These are phyloP conservation scores for Recurvirostra avosetta DNA, from an alignment of 2,113 vertebrate genomes.

Conservation along the genomic window DNA sequence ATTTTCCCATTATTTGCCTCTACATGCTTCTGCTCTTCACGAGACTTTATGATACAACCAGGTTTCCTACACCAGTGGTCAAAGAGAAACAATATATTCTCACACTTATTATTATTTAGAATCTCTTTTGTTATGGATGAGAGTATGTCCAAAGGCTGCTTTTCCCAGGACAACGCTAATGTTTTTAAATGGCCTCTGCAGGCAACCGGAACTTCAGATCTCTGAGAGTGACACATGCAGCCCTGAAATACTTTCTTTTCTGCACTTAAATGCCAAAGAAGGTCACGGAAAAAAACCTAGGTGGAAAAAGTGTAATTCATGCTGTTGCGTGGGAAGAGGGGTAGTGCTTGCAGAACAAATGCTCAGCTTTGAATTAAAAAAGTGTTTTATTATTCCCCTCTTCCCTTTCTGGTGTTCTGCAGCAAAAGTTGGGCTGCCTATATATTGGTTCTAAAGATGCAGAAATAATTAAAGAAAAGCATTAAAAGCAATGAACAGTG, in stretches of 20 bases:
- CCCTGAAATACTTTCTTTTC: slow-evolving; percentile 57
- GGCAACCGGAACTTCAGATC: slow-evolving; percentile 56
- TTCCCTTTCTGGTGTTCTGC: slow-evolving; percentile 32
- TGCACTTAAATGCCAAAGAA: slow-evolving; percentile 50
- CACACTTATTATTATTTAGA: slow-evolving; percentile 70
- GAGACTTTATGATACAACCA: slow-evolving; percentile 46
- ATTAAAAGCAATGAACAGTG: not conserved
- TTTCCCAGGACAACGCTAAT: slow-evolving; percentile 48
- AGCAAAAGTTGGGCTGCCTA: not conserved
- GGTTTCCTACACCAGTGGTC: slow-evolving; percentile 54
- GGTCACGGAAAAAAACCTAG: not conserved
- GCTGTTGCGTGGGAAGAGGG: not conserved
- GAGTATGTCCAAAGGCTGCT: slow-evolving; percentile 43
- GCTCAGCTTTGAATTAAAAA: slow-evolving; percentile 47
- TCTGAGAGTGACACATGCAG: slow-evolving; percentile 48
- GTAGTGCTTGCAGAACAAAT: slow-evolving; percentile 29
- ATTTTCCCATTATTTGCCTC: slow-evolving; percentile 62
- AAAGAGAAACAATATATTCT: slow-evolving; percentile 66
- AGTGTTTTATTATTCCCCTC: not conserved
- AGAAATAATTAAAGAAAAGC: not conserved
- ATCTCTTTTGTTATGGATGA: slow-evolving; percentile 70
- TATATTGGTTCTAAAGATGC: not conserved
- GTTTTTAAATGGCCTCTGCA: slow-evolving; percentile 61
- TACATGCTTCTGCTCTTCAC: slow-evolving; percentile 43
- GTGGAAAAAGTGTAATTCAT: slow-evolving; percentile 51